Base-by-base conservation (phyloP, 1,140 invertebrate genomes). In the Trichoplusia ni region DNA sequence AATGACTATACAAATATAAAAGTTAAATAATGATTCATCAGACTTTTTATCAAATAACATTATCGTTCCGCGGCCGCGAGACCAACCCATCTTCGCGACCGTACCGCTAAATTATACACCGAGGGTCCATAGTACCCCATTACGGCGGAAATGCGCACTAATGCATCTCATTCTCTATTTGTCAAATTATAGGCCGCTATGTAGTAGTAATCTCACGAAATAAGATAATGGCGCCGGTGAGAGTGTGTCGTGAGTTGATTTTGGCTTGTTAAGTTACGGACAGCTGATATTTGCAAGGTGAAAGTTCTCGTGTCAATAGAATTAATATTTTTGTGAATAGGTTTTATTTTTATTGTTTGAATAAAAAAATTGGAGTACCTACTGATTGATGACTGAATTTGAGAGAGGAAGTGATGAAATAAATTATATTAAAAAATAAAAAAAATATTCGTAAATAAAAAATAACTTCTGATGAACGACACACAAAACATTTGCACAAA, bases 131-230 rank as follows among this genome's bases (percentile, higher is more conserved):
- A 73, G 80, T 81, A 77, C 77, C 75, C 70, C 72, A 82, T 86
- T 85, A 86, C 76, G 67, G 77, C 71, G 72, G 77, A 83, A 89
- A 86, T 80, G 76, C 80, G 67, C 71, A 75, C 84, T 90, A 90
- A 90, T 90, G 87, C 84, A 86, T 84, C 84, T 84, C 77, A 86
- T 86, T 88, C 86, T 84, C 84, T 90, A 90, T 86, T 86, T 90
- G 82, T 86, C 80, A 90, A 90, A 90, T 88, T 88, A 88, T 81
- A 89, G 82, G 63, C 75, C 76, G 64, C 73, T 69, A 64, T 19
- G 66, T 71, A 66, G 70, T 76, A 72, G 78, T 81, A 82, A 82
- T 85, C 69, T 78, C 64, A 76, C 74, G 80, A 73, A 81, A 82
- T 78, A 69, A 86, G 69, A 81, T 87, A 84, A 84, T 80, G 62